These are phyloP conservation scores for Hylaea fasciaria DNA, from an alignment of 2,888 invertebrate genomes.

Conservation along the genomic window DNA sequence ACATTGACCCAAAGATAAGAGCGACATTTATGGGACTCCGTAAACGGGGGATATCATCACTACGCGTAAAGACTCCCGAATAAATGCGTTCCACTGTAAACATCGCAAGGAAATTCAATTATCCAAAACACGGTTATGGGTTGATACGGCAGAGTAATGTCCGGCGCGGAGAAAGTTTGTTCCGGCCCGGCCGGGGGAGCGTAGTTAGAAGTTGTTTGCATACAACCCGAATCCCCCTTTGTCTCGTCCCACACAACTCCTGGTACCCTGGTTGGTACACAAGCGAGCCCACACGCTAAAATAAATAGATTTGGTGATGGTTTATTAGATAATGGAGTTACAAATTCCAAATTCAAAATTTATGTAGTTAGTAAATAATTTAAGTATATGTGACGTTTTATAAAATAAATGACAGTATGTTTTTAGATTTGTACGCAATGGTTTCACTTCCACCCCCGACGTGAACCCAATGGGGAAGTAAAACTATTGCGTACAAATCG, in stretches of 20 bases:
- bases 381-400: too few species aligned
- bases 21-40: background rate
- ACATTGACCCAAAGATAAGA: background rate
- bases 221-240: constrained; percentile 52
- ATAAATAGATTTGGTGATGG: constrained; percentile 13
- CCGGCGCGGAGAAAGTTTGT: constrained; percentile 45
- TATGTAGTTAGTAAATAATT: too few species aligned
- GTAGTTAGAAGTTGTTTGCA: constrained; percentile 64
- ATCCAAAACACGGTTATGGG: constrained; percentile 58
- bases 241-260: constrained; percentile 38
- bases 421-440: too few species aligned
- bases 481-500: too few species aligned
- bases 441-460: too few species aligned
- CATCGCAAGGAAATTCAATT: constrained; percentile 55
- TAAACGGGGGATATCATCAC: background rate
- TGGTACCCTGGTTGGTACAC: constrained; percentile 29
- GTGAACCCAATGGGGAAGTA: too few species aligned
- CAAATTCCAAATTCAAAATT: too few species aligned
- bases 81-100: constrained; percentile 29
- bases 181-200: constrained; percentile 37
- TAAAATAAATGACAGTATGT: too few species aligned
- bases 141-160: constrained; percentile 46
- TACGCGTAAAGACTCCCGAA: constrained; percentile 10
- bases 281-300: constrained; percentile 20
- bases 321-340: too few species aligned